phyloP scores from a whole-genome alignment of 2,113 vertebrate genomes.

The Siniperca chuatsi region DNA sequence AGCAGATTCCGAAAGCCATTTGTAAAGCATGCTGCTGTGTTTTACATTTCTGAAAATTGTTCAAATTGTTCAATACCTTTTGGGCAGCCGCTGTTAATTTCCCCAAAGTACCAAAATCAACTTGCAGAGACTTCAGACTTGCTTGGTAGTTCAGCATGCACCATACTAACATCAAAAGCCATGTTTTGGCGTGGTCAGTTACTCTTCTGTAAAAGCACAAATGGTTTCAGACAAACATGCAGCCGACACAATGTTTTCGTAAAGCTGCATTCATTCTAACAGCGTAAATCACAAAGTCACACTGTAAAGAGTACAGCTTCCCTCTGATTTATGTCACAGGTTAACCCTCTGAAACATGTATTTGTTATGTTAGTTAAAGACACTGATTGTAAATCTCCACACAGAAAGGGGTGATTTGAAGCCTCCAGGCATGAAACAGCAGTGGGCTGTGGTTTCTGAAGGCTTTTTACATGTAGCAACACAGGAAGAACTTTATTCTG shows the following conservation, averaged over 20 bases:
- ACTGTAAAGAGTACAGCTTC: background rate
- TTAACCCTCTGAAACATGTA: background rate
- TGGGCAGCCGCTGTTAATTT: background rate
- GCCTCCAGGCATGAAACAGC: background rate
- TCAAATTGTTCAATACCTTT: background rate
- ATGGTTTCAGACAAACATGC: background rate
- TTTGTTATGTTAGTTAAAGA: background rate
- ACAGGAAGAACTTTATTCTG: too few relatives aligned
- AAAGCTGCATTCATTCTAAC: background rate
- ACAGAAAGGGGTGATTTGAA: background rate
- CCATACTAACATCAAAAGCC: background rate
- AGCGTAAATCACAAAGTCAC: background rate
- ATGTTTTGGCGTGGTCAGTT: background rate
- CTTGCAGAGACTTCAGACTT: background rate
- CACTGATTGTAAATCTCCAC: background rate
- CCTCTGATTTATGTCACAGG: background rate
- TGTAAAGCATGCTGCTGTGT: background rate
- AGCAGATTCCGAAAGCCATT: background rate
- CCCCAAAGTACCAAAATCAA: background rate
- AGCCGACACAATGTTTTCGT: background rate
- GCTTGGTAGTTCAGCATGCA: background rate
- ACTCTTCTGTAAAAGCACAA: background rate
- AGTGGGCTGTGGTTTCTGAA: background rate
- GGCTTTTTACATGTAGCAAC: background rate
- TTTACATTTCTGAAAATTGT: constrained; percentile 1